These are phyloP conservation scores for Patella ulyssiponensis DNA, from an alignment of 2,888 invertebrate species.

Conservation along the genomic window DNA sequence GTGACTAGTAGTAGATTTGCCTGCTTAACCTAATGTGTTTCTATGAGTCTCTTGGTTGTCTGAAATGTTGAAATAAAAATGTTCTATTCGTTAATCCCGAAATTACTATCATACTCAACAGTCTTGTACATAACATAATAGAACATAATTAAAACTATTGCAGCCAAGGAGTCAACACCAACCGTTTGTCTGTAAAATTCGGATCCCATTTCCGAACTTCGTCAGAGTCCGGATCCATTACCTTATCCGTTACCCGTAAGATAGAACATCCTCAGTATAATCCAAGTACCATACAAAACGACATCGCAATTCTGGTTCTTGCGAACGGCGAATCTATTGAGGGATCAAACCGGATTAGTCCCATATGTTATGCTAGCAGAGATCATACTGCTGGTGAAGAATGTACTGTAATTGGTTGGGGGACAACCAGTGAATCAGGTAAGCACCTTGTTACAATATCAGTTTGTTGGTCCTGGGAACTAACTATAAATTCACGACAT, in stretches of 20 bases:
- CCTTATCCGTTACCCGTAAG: not conserved
- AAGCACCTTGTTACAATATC: not conserved
- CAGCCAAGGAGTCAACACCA: not conserved
- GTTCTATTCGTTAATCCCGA: no score
- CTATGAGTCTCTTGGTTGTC: no score
- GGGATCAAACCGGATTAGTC: conserved; percentile 16
- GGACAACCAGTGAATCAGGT: conserved; percentile 19
- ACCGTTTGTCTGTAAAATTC: not conserved
- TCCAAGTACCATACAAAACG: conserved; percentile 34
- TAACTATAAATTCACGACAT: no score
- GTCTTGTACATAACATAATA: no score
- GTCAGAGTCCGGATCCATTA: not conserved
- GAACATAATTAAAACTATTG: no score
- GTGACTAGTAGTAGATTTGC: no score
- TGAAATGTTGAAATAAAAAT: no score
- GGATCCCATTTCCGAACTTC: not conserved
- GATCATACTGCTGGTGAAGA: conserved; percentile 23
- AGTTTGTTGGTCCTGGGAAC: no score
- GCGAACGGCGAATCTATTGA: conserved; percentile 1
- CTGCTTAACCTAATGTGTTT: no score
- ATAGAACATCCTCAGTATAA: conserved; percentile 34
- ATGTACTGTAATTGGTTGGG: conserved; percentile 34
- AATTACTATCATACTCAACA: no score
- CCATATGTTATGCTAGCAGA: conserved; percentile 27
- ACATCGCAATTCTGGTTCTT: conserved; percentile 41